These are phyloP conservation scores for Ethmia dodecea DNA, from an alignment of 2,888 invertebrate genomes.

Conservation along the genomic window DNA sequence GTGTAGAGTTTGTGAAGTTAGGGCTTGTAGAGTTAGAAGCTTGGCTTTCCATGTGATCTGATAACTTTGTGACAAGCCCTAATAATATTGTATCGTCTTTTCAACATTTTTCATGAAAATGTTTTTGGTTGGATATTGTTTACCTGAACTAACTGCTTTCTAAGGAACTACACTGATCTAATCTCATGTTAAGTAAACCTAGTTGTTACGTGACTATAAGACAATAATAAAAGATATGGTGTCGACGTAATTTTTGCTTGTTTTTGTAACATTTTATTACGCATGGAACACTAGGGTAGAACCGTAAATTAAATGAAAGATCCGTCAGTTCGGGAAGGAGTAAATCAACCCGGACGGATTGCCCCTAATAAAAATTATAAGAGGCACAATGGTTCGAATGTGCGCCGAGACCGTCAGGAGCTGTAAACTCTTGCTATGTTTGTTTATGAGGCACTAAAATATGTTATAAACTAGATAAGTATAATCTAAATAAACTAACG, in stretches of 20 bases:
- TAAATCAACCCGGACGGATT: conserved; percentile 76
- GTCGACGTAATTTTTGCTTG: conserved; percentile 65
- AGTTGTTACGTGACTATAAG: no score
- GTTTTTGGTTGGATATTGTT: no score
- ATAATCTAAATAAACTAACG: conserved; percentile 72
- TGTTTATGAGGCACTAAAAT: conserved; percentile 77
- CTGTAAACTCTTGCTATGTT: conserved; percentile 74
- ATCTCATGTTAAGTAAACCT: no score
- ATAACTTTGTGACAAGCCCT: no score
- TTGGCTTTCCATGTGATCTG: no score
- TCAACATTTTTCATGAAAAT: no score
- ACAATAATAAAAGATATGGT: conserved; percentile 22
- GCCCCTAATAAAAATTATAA: conserved; percentile 78
- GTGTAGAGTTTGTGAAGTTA: no score
- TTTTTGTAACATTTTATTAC: conserved; percentile 70
- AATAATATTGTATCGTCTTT: no score
- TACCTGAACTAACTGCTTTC: no score
- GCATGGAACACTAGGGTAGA: conserved; percentile 63
- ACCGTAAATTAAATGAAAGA: conserved; percentile 75
- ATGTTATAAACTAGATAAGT: conserved; percentile 77
- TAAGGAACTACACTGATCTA: no score
- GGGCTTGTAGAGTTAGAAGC: no score
- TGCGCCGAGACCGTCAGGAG: conserved; percentile 69
- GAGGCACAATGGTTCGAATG: conserved; percentile 73
- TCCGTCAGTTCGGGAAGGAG: conserved; percentile 76